These are phyloP conservation scores for Xerus rutilus DNA, from an alignment of 2,797 vertebrate genomes.

Conservation along the genomic window DNA sequence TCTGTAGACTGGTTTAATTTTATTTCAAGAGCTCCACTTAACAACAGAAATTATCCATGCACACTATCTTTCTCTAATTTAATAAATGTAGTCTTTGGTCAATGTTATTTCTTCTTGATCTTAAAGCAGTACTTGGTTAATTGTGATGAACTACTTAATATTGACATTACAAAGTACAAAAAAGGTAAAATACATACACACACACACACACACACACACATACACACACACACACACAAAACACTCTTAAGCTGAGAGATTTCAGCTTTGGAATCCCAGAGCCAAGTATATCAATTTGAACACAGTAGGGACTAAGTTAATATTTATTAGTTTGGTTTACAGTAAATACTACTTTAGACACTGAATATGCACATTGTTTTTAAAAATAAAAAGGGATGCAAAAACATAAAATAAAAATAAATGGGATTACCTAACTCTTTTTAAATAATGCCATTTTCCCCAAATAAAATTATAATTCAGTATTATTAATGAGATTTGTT, in stretches of 20 bases:
- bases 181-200: neutral
- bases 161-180: neutral
- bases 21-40: constrained; percentile 4
- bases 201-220: neutral
- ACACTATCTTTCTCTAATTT: neutral
- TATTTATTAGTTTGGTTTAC: constrained; percentile 2
- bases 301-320: neutral
- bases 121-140: constrained; percentile 7
- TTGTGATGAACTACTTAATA: constrained; percentile 32
- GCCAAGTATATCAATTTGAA: neutral
- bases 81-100: constrained; percentile 9
- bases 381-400: neutral
- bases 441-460: neutral
- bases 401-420: neutral
- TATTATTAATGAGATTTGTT: constrained; percentile 10
- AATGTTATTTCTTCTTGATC: neutral
- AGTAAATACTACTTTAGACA: neutral
- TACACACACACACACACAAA: neutral
- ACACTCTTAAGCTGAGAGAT: neutral
- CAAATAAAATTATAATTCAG: constrained; percentile 36
- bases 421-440: neutral
- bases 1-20: neutral
- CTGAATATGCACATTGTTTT: neutral
- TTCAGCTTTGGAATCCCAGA: neutral
- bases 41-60: neutral